Evolutionary conservation across 2,113 vertebrate genomes (phyloP), one percentile per base, ranked within the genome.

Genomic region (Gymnarchus niloticus): DNA sequence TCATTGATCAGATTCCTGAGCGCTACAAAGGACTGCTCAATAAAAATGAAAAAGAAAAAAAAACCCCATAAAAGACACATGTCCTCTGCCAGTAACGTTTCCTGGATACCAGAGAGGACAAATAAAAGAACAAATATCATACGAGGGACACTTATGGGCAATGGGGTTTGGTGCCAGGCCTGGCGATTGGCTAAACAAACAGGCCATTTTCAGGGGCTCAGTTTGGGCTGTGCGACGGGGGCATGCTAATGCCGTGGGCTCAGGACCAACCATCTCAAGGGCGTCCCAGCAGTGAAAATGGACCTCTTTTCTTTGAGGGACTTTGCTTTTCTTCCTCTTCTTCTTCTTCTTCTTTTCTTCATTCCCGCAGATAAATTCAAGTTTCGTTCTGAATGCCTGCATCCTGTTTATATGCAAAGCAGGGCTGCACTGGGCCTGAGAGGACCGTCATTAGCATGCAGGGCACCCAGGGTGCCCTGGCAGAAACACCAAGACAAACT

Each of bases 371-470:
- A 92, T 93, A 92, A 94, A 94, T 93, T 92, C 87, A 91, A 90
- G 91, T 89, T 86, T 89, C 85, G 88, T 87, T 92, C 91, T 94
- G 91, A 93, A 95, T 93, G 89, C 77, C 69, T 81, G 84, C 86
- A 90, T 90, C 91, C 91, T 90, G 87, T 96, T 95, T 94, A 93
- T 94, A 95, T 95, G 92, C 94, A 85, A 92, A 89, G 89, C 90
- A 88, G 92, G 91, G 54, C 57, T 88, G 89, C 59, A 54, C 10
- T 41, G 85, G 87, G 87, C 87, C 93, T 90, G 90, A 94, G 90
- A 92, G 88, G 56, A 73, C 7, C 21, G 51, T 28, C 90, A 96
- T 97, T 96, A 94, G 91, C 89, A 96, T 97, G 94, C 95, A 56
- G 91, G 91, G 92, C 95, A 95, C 88, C 90, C 86, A 33, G 83